These are phyloP conservation scores for Balaeniceps rex DNA, from an alignment of 2,113 vertebrate species.

Conservation along the genomic window DNA sequence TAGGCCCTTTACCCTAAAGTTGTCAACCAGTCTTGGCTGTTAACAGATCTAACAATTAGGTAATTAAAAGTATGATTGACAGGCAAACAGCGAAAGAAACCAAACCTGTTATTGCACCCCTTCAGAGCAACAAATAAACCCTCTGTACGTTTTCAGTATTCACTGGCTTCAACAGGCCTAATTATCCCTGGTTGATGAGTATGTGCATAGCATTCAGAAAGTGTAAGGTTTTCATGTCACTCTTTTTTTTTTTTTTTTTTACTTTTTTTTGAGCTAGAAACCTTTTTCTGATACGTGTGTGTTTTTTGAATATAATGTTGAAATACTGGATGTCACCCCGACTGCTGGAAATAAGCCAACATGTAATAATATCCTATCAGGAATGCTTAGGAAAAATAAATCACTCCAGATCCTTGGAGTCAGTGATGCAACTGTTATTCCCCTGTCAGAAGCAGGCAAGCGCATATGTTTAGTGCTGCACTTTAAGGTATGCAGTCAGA, in stretches of 20 bases:
- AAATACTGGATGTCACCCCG: slow-evolving; percentile 44
- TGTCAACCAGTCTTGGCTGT: slow-evolving; percentile 57
- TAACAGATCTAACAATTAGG: slow-evolving; percentile 61
- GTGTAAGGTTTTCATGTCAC: slow-evolving; percentile 51
- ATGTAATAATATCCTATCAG: slow-evolving; percentile 57
- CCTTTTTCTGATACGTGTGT: slow-evolving; percentile 24
- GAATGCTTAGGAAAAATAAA: slow-evolving; percentile 58
- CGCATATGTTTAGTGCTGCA: slow-evolving; percentile 53
- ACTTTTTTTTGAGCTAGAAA: not conserved
- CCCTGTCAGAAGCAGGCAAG: slow-evolving; percentile 47
- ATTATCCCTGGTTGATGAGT: slow-evolving; percentile 58
- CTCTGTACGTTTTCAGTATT: slow-evolving; percentile 71
- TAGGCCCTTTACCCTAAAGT: slow-evolving; percentile 53
- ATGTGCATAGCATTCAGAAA: slow-evolving; percentile 59
- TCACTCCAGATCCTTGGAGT: slow-evolving; percentile 41
- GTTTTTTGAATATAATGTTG: slow-evolving; percentile 48
- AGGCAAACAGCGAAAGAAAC: slow-evolving; percentile 68
- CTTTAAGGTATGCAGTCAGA: slow-evolving; percentile 37
- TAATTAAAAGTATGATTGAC: slow-evolving; percentile 69
- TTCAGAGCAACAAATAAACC: slow-evolving; percentile 70
- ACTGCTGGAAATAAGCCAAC: slow-evolving; percentile 44
- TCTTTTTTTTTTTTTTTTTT: not conserved
- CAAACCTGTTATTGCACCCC: slow-evolving; percentile 69
- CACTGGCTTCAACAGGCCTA: slow-evolving; percentile 59
- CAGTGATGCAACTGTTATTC: slow-evolving; percentile 35